Conservation (phyloP, 1,140 invertebrate genomes). For the Telenomus remus region DNA sequence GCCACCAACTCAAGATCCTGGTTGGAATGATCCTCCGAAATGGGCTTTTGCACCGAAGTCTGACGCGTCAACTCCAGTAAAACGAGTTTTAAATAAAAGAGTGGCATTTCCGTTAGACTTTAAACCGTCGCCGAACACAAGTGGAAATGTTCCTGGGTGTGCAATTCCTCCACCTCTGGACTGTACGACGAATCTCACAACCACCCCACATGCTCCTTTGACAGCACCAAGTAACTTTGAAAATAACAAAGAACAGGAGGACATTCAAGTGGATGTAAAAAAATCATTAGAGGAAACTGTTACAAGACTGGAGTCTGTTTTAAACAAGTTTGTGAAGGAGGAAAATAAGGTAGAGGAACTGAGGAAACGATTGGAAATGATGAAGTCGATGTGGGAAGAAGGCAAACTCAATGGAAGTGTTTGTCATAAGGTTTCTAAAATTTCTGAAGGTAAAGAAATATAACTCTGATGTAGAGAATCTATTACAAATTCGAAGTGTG, state of each 20-base stretch:
- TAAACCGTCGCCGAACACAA: conserved; percentile 20
- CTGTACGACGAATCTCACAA: conserved; percentile 45
- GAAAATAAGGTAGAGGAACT: conserved; percentile 65
- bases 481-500: too few relatives aligned
- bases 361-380: conserved; percentile 65
- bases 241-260: not conserved
- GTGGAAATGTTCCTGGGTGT: conserved; percentile 12
- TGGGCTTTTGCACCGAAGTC: conserved; percentile 63
- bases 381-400: conserved; percentile 72
- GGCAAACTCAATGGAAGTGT: conserved; percentile 67
- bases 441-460: conserved; percentile 67
- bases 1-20: conserved; percentile 67
- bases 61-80: conserved; percentile 58
- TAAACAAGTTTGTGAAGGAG: conserved; percentile 53
- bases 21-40: conserved; percentile 76
- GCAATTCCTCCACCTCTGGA: conserved; percentile 57
- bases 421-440: conserved; percentile 64
- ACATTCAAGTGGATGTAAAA: conserved; percentile 56
- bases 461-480: too few relatives aligned
- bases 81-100: conserved; percentile 71
- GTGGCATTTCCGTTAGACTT: conserved; percentile 72
- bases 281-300: conserved; percentile 60
- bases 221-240: conserved; percentile 14
- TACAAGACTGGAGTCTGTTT: conserved; percentile 61
- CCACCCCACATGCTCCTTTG: conserved; percentile 60